These are phyloP conservation scores for Papilio glaucus DNA, from an alignment of 1,140 invertebrate species.

Conservation along the genomic window DNA sequence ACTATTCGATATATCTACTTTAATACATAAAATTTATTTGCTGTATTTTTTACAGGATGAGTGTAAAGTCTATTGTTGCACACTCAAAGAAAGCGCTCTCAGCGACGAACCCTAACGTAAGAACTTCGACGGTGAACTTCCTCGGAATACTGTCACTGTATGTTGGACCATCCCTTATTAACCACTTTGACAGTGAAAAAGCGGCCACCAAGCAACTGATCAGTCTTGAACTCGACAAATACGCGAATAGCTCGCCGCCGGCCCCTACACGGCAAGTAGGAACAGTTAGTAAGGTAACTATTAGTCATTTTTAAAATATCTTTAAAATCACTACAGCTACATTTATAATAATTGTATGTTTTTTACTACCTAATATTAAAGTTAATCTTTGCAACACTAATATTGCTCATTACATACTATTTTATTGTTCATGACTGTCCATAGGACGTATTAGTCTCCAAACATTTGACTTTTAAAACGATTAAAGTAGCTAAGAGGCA, in stretches of 20 bases:
- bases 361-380: too few species aligned
- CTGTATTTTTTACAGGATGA: constrained; percentile 84
- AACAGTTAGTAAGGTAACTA: constrained; percentile 70
- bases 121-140: constrained; percentile 88
- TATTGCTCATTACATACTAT: not conserved
- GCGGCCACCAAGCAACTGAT: constrained; percentile 93
- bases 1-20: too few species aligned
- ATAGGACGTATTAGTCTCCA: too few species aligned
- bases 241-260: constrained; percentile 88
- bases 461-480: too few species aligned
- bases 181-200: constrained; percentile 95
- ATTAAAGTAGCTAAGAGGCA: too few species aligned
- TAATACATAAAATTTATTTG: constrained; percentile 12
- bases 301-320: too few species aligned
- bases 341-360: too few species aligned
- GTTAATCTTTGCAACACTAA: too few species aligned
- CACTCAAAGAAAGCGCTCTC: constrained; percentile 92
- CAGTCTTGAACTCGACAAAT: constrained; percentile 93
- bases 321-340: too few species aligned
- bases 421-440: too few species aligned
- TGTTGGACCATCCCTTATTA: constrained; percentile 89
- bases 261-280: constrained; percentile 85
- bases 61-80: constrained; percentile 91
- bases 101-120: constrained; percentile 92
- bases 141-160: constrained; percentile 91